Base-by-base conservation (phyloP, 1,140 invertebrate genomes). In the Drosophila lacertosa region DNA sequence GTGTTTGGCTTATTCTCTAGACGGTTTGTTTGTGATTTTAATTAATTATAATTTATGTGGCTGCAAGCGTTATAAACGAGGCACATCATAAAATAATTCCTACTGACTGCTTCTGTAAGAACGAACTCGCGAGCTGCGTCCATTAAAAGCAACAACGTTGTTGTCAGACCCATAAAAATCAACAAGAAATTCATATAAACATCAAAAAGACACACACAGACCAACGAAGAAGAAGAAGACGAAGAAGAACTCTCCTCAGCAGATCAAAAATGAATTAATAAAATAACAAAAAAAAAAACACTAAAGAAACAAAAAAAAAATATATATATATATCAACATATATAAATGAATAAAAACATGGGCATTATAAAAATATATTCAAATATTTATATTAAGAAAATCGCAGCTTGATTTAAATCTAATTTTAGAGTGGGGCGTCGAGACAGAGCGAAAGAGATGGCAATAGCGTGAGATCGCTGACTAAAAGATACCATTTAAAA, bases 11-110 rank as follows among this genome's bases (percentile, higher is more conserved):
- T 53, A 15, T 16, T 54, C 20, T 54, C 22, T 48, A 82, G 74
- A 83, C 80, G 75, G 67, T 83, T 83, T 86, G 18, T 70, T 59
- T 74, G n/a, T n/a, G n/a, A n/a, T n/a, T 86, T 84, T 86, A 84
- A 84, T 86, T 84, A 84, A 84, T 74, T 80, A 74, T 88, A 88
- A 86, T 86, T 86, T 86, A 88, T 86, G 82, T 77, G 74, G 68
- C 78, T 81, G 78, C 78, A 82, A 80, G 73, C 69, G 58, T 77
- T 75, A 75, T 80, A 82, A 82, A 81, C 80, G 78, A 82, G 74
- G 78, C 80, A 77, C 73, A 80, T 84, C 80, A 84, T 84, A 84
- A 84, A 84, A 77, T 77, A 79, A 77, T 84, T 72, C 68, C 75
- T 77, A 57, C 39, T 67, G 65, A 40, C 63, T 69, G 65, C 62